Evolutionary conservation across 2,888 invertebrate genomes (phyloP), one percentile per base, ranked within the genome.

Genomic region (Eupsilia transversa): DNA sequence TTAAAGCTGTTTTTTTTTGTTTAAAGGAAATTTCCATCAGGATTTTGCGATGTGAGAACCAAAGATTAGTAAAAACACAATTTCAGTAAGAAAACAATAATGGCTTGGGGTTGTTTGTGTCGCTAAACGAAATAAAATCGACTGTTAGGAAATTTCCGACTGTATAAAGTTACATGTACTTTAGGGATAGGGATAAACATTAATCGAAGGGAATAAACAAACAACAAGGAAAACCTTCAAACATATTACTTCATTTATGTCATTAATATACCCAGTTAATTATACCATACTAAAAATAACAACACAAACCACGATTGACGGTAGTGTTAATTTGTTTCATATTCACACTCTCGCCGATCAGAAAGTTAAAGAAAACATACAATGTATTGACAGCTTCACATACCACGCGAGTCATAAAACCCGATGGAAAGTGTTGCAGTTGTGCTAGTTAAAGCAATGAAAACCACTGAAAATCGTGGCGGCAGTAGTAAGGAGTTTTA

Each of bases 341-440:
- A 49, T 81, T 49, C 56, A 82, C 56, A 64, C 63, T 76, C 43
- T 49, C 27, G 56, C 46, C 27, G 30, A 52, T 77, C 54, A 4
- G 77, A 72, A 77, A 78, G 64, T 46, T 57, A 82, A 68, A 82
- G 38, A 80, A 82, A 71, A 65, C 54, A 64, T 5, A 72, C 30
- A 43, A 65, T 56, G 56, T 73, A 78, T 73, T 38, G 41, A 73
- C 63, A 65, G 41, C 61, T 46, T 35, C 61, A 70, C 74, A 82
- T 84, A 71, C 63, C 75, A 49, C 35, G 49, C 79, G 9, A 71
- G 81, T 81, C 65, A 59, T 85, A 82, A 71, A 73, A 66, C 79
- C 23, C 64, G 33, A 57, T 68, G 63, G 83, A 80, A 79, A 82
- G 80, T 80, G 64, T 67, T 72, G 41, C 35, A 41, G 56, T 56